Percentiles rank a stretch among this genome's conserved stretches.
phyloP scores from a whole-genome alignment of 2,113 vertebrate species.

The Upupa epops region DNA sequence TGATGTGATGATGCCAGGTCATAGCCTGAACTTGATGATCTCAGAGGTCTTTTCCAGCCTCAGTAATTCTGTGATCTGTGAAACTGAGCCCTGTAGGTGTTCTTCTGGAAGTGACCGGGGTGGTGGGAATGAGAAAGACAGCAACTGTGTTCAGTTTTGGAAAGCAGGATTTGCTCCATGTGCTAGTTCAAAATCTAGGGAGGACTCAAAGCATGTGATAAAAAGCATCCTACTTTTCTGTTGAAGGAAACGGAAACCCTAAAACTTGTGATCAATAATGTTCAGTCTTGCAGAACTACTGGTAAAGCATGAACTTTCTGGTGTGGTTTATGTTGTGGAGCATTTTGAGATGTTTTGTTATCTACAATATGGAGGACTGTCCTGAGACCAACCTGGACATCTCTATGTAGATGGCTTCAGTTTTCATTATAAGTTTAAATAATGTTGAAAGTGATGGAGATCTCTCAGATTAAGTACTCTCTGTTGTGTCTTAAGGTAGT shows the following conservation, averaged over 20 bases:
- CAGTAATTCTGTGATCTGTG: too few relatives aligned
- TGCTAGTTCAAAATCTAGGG: background rate
- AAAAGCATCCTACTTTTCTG: background rate
- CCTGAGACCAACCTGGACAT: background rate
- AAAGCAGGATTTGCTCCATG: background rate
- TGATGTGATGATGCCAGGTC: too few relatives aligned
- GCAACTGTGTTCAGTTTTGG: background rate
- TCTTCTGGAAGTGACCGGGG: background rate
- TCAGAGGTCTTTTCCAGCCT: too few relatives aligned
- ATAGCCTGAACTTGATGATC: too few relatives aligned
- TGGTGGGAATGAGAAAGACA: background rate
- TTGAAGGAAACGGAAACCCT: background rate
- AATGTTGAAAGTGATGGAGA: background rate
- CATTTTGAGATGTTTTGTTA: background rate
- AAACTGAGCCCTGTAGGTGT: too few relatives aligned
- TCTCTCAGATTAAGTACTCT: background rate
- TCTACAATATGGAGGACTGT: background rate
- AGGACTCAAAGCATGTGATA: fast-evolving
- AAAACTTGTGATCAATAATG: background rate
- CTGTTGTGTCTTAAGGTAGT: background rate
- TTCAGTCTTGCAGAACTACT: background rate
- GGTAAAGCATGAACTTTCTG: background rate
- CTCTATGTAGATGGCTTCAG: background rate
- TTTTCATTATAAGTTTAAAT: background rate
- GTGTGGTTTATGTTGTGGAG: background rate